A percentile compares a stretch with the other conserved stretches of the same genome.
These are phyloP conservation scores for Cepaea hortensis DNA, from an alignment of 2,888 invertebrate genomes.

Conservation along the genomic window DNA sequence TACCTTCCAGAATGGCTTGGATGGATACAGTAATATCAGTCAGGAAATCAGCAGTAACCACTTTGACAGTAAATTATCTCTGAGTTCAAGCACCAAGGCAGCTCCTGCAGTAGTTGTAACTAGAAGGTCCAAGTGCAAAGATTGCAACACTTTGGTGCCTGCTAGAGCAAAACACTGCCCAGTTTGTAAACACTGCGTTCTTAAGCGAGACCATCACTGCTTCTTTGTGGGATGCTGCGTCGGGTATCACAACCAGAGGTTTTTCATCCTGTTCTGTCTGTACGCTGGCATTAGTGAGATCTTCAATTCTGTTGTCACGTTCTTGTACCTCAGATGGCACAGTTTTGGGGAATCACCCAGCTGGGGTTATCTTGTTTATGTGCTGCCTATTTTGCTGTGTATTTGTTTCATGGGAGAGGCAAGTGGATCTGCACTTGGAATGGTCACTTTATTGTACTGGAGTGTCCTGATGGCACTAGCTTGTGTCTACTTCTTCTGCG, in stretches of 20 bases:
- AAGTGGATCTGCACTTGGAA: slow-evolving; percentile 50
- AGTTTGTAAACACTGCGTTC: slow-evolving; percentile 75
- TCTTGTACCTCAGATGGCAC: slow-evolving; percentile 55
- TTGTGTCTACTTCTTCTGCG: slow-evolving; percentile 61
- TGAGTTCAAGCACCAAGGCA: not conserved
- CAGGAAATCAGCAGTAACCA: not conserved
- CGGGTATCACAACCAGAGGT: slow-evolving; percentile 77
- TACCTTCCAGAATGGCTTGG: not conserved
- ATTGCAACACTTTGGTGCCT: slow-evolving; percentile 63
- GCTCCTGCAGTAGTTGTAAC: slow-evolving; percentile 32
- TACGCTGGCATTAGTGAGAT: slow-evolving; percentile 60
- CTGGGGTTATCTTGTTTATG: slow-evolving; percentile 59
- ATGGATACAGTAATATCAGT: not conserved
- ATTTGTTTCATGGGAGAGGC: slow-evolving; percentile 58
- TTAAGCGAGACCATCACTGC: slow-evolving; percentile 77
- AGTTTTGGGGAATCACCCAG: slow-evolving; percentile 60
- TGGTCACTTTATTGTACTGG: slow-evolving; percentile 60
- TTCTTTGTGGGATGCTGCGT: slow-evolving; percentile 76
- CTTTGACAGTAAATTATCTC: not conserved
- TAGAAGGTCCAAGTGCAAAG: slow-evolving; percentile 59
- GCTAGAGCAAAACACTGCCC: slow-evolving; percentile 76
- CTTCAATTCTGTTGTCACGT: slow-evolving; percentile 57
- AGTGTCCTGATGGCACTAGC: slow-evolving; percentile 57
- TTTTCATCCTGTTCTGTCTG: slow-evolving; percentile 76
- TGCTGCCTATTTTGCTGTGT: slow-evolving; percentile 61